Percentiles rank a stretch among this genome's conserved stretches.
Evolutionary conservation across 2,113 vertebrate species (phyloP).

Genomic region (Mustelus asterias): DNA sequence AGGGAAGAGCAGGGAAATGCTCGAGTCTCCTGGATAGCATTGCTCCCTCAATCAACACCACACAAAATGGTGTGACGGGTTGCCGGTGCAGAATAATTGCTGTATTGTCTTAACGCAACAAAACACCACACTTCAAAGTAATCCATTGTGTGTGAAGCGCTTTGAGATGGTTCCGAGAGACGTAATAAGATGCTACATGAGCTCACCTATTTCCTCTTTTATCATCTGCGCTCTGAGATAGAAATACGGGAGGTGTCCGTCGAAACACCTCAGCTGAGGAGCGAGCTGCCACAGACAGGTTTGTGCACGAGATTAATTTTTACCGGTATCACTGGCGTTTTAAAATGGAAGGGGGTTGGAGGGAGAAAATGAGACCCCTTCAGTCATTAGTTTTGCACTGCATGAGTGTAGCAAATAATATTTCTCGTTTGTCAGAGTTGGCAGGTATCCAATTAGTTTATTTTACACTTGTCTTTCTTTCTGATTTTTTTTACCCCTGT

Average conservation of each 20-base stretch:
- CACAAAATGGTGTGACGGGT: not conserved
- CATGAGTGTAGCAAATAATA: conserved; percentile 35
- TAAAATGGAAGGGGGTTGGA: not conserved
- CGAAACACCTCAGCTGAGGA: not conserved
- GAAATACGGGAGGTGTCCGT: not conserved
- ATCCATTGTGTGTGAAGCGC: not conserved
- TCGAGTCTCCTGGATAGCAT: not conserved
- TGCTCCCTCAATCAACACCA: not conserved
- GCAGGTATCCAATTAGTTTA: conserved; percentile 35
- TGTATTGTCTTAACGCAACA: not conserved
- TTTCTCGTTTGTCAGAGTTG: conserved; percentile 28
- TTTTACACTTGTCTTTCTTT: conserved; percentile 28
- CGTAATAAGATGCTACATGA: no score
- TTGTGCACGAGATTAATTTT: not conserved
- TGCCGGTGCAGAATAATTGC: not conserved
- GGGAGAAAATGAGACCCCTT: not conserved
- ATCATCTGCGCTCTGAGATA: not conserved
- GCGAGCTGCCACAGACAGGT: not conserved
- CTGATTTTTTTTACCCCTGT: not conserved
- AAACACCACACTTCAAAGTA: not conserved
- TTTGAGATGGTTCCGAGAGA: not conserved
- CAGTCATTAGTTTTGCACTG: conserved; percentile 23
- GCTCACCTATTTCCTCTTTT: not conserved
- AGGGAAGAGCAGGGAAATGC: not conserved
- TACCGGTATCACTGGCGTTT: not conserved